Base-by-base conservation (phyloP, 1,140 invertebrate species). In the Liolophura sinensis region DNA sequence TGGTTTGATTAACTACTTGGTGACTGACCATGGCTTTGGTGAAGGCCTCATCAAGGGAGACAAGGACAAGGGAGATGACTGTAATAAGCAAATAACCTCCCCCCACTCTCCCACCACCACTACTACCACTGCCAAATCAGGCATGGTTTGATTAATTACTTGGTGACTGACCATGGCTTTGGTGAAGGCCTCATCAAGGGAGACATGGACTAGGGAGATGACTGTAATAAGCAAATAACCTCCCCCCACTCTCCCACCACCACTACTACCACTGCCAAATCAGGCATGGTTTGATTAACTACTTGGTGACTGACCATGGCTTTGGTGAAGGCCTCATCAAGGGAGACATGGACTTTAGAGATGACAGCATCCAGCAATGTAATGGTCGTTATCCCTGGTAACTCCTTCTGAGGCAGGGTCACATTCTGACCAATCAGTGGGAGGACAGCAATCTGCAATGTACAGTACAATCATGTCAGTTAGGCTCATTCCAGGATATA, bases 311-410 rank as follows among this genome's bases (percentile, higher is more conserved):
- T 76, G 73, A 82, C 81, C 69, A 74, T 72, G 16, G 79, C 71
- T 59, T 75, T 77, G n/a, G 77, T 78, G 68, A 83, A 85, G n/a
- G 70, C 69, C 51, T 81, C 83, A 78, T 91, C 89, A 60, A 91
- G 83, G 16, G 88, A 82, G 40, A 91, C 89, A 80, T 91, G 90
- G 6, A 91, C 83, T 81, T 92, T 91, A 14, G 89, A 89, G 50
- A 92, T 80, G 11, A 92, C 87, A 52, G 88, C 86, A 75, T 91
- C 90, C 60, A 92, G 80, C 62, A 91, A 84, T 60, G 88, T 87
- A 5, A 92, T 80, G 50, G 90, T 88, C 80, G 88, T 89, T 1
- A 92, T 79, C 59, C 89, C 88, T 31, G 90, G 90, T 40, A 91
- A 76, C 24, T 87, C 71, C 48, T 64, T 50, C 18, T 65, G 12